Evolutionary conservation across 2,888 invertebrate genomes (phyloP).

Genomic region (Noctua janthina): DNA sequence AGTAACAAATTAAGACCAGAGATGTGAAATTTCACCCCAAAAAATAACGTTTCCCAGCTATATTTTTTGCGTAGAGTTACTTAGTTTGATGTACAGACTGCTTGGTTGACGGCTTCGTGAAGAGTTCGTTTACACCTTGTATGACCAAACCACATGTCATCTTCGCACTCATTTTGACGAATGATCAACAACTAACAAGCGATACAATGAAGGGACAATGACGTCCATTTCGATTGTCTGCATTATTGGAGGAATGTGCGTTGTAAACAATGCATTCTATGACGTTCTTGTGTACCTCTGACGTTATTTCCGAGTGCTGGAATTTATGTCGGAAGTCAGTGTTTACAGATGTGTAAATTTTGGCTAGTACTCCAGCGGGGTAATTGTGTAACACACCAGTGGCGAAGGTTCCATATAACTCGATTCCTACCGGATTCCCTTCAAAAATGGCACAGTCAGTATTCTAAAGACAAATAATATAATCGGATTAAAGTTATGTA

Average conservation of each 20-base stretch:
- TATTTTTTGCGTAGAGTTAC: no score
- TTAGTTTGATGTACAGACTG: no score
- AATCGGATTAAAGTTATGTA: no score
- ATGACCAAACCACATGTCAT: not conserved
- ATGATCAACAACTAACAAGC: constrained; percentile 2
- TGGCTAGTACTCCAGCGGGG: not conserved
- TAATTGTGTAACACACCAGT: not conserved
- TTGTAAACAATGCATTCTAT: constrained; percentile 36
- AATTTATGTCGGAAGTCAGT: constrained; percentile 12
- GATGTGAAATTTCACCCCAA: no score
- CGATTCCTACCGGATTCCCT: no score
- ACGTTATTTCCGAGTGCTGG: constrained; percentile 11
- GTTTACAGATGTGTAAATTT: not conserved
- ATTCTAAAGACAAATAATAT: no score
- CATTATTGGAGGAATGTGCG: not conserved
- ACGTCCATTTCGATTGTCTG: constrained; percentile 41
- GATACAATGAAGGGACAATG: constrained; percentile 29
- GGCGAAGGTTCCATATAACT: no score
- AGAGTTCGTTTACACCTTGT: no score
- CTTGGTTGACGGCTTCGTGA: no score
- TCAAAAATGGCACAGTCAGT: no score
- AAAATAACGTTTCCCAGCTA: no score
- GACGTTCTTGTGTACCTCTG: not conserved
- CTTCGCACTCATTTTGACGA: not conserved
- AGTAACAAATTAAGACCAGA: no score